phyloP scores from a whole-genome alignment of 2,797 vertebrate species.

The Hippocampus kuda region DNA sequence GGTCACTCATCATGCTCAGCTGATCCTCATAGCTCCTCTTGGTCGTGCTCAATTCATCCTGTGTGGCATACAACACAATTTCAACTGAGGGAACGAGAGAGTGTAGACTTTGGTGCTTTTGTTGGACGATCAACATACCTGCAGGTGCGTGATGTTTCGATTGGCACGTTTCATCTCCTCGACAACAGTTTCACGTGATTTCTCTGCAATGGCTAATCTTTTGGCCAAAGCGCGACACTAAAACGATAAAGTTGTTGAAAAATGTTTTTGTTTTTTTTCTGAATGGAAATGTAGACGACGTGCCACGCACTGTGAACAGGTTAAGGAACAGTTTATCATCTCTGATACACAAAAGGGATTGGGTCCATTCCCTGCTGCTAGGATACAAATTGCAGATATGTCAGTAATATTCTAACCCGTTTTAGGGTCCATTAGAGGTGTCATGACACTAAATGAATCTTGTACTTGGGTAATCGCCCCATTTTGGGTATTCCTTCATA shows the following conservation, averaged over 20 bases:
- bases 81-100: not conserved
- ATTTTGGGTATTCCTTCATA: no score
- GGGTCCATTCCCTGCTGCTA: not conserved
- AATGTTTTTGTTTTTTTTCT: no score
- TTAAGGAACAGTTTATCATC: not conserved
- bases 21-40: constrained; percentile 98
- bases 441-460: no score
- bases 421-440: not conserved
- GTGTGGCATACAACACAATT: not conserved
- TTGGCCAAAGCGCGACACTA: constrained; percentile 93
- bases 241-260: not conserved
- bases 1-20: constrained; percentile 99
- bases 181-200: constrained; percentile 73
- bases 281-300: not conserved
- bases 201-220: constrained; percentile 85
- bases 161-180: constrained; percentile 82
- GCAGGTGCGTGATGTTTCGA: constrained; percentile 85
- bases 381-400: not conserved
- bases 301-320: not conserved
- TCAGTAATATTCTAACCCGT: not conserved
- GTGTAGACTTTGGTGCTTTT: constrained; percentile 7
- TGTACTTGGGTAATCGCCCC: no score
- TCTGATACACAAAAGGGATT: not conserved
- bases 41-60: constrained; percentile 93
- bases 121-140: constrained; percentile 67